Conservation (phyloP, 2,888 invertebrate genomes). For the Deilephila elpenor region DNA sequence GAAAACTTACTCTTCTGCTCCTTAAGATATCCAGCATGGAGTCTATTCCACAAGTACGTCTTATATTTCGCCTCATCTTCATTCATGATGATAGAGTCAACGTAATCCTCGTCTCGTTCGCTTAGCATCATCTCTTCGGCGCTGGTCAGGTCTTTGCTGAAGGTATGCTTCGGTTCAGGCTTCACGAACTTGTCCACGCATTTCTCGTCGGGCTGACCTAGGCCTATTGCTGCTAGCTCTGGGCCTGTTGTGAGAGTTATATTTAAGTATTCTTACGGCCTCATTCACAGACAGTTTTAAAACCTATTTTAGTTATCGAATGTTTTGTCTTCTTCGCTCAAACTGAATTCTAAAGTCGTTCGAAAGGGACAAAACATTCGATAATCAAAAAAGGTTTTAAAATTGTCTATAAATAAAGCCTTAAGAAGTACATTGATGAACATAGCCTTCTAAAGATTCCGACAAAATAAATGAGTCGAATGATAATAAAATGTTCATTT, state of each 20-base stretch:
- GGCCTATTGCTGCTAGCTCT: slow-evolving; percentile 91
- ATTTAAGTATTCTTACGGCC: not conserved
- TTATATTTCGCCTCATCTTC: slow-evolving; percentile 93
- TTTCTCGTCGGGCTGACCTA: slow-evolving; percentile 77
- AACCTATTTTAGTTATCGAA: no score
- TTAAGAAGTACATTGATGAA: no score
- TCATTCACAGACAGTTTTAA: no score
- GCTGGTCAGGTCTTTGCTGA: slow-evolving; percentile 62
- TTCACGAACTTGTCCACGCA: slow-evolving; percentile 63
- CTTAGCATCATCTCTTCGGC: slow-evolving; percentile 87
- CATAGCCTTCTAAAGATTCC: no score
- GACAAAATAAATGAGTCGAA: no score
- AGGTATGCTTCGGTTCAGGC: slow-evolving; percentile 65
- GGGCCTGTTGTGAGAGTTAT: slow-evolving; percentile 79
- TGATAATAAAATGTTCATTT: no score
- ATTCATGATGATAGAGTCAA: slow-evolving; percentile 91
- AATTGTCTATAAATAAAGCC: no score
- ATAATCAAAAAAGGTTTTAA: no score
- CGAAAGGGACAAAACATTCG: no score
- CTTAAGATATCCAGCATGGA: slow-evolving; percentile 94
- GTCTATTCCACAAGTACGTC: slow-evolving; percentile 92
- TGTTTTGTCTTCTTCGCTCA: no score
- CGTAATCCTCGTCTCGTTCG: slow-evolving; percentile 94
- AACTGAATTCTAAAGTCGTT: no score
- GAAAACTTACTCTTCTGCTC: slow-evolving; percentile 88